A percentile compares a stretch with the other conserved stretches of the same genome.
phyloP scores from a whole-genome alignment of 23 tunicate genomes.

The Clavelina lepadiformis region DNA sequence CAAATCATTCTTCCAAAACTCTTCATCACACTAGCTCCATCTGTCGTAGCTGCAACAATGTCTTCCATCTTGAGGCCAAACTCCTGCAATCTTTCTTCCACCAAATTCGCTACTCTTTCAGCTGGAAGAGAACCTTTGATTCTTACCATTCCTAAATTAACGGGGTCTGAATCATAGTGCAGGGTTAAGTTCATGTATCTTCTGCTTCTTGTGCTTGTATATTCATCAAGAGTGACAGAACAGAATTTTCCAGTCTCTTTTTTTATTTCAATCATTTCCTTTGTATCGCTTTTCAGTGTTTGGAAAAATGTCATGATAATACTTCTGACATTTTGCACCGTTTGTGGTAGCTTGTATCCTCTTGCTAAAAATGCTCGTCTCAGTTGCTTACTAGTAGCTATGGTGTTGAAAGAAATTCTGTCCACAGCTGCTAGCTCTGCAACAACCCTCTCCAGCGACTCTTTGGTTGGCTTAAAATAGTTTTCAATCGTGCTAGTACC shows the following conservation, averaged over 20 bases:
- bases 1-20: slow-evolving; percentile 57
- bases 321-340: slow-evolving; percentile 51
- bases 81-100: slow-evolving; percentile 53
- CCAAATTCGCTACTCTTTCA: slow-evolving; percentile 53
- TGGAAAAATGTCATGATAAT: slow-evolving; percentile 43
- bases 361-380: slow-evolving; percentile 49
- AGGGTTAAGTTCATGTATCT: slow-evolving; percentile 46
- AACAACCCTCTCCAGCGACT: slow-evolving; percentile 53
- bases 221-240: slow-evolving; percentile 56
- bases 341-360: slow-evolving; percentile 60
- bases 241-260: slow-evolving; percentile 39
- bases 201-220: slow-evolving; percentile 36
- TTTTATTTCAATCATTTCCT: slow-evolving; percentile 40
- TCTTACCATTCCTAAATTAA: slow-evolving; percentile 50
- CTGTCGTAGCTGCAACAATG: slow-evolving; percentile 63
- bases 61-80: slow-evolving; percentile 46
- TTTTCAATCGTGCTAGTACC: neutral
- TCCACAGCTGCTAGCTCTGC: slow-evolving; percentile 59
- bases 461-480: slow-evolving; percentile 37
- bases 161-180: slow-evolving; percentile 38
- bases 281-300: slow-evolving; percentile 43
- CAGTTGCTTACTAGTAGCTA: slow-evolving; percentile 49
- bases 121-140: slow-evolving; percentile 45
- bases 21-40: slow-evolving; percentile 71
- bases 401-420: slow-evolving; percentile 42